Percentiles rank a stretch among this genome's conserved stretches.
Conservation (phyloP, 1,140 invertebrate species). For the Pristionchus pacificus region DNA sequence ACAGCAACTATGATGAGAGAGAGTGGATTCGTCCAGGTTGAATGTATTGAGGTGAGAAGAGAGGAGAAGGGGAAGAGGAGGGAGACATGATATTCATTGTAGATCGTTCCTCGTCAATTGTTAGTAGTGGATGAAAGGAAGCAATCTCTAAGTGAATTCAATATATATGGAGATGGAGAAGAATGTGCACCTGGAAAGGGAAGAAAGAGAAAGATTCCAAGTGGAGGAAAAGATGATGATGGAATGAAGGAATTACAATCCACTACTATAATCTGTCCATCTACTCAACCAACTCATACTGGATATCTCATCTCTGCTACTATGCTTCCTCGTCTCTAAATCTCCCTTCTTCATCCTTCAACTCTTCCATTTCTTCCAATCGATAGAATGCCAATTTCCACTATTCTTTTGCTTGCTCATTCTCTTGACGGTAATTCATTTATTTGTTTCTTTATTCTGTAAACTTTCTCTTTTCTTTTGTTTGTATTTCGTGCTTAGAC, state of each 20-base stretch:
- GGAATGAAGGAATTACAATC: neutral
- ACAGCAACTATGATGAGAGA: slow-evolving; percentile 36
- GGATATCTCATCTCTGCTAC: slow-evolving; percentile 52
- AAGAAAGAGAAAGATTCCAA: slow-evolving; percentile 11
- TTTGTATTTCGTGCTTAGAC: neutral
- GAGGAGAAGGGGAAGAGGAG: slow-evolving; percentile 3
- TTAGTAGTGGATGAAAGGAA: slow-evolving; percentile 14
- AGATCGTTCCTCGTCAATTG: slow-evolving; percentile 4
- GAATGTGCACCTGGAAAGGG: slow-evolving; percentile 9
- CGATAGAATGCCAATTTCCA: too few relatives aligned
- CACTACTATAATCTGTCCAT: slow-evolving; percentile 39
- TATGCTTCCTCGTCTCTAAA: slow-evolving; percentile 33
- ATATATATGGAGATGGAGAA: slow-evolving; percentile 6
- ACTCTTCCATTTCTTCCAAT: too few relatives aligned
- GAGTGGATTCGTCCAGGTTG: slow-evolving; percentile 43
- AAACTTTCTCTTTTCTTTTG: neutral
- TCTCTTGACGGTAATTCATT: neutral
- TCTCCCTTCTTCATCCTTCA: too few relatives aligned
- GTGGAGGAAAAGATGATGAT: neutral
- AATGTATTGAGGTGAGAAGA: slow-evolving; percentile 45
- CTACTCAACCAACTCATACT: slow-evolving; percentile 49
- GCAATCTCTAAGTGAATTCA: slow-evolving; percentile 22
- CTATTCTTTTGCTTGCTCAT: too few relatives aligned
- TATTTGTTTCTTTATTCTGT: too few relatives aligned
- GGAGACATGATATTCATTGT: neutral